Evolutionary conservation across 2,888 invertebrate genomes (phyloP), one percentile per base, ranked within the genome.

Genomic region (Catotricha subobsoleta): DNA sequence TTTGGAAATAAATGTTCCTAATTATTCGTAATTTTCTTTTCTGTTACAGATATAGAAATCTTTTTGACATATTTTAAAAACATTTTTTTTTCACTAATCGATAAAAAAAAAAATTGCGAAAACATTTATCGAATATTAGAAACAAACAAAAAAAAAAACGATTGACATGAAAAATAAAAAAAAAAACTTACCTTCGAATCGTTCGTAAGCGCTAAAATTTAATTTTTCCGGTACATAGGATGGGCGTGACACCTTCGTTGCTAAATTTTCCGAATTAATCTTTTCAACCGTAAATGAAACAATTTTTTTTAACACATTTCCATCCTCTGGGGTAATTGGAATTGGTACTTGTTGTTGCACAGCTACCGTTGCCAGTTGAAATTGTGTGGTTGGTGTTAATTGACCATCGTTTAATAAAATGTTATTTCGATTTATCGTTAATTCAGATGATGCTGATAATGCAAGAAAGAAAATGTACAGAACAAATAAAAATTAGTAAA

Each of bases 191-290:
- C 90, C 90, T 79, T 91, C 88, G 66, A 91, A 91, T 64, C 87
- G 88, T 63, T 90, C 84, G 60, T 81, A 82, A 46, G 82, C 70
- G 54, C 79, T 76, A 62, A 84, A 84, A 66, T 87, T 80, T 51
- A 88, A 69, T 64, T 86, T 88, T 57, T 84, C 82, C 3, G 84
- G 83, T 44, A 86, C 78, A 57, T 78, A 80, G 59, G 77, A 78
- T 29, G 83, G 80, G 47, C 76, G 67, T 49, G 84, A 83, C 48
- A 46, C 43, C 46, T 42, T 41, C 19, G 27, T n/a, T 29, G 28
- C 19, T 19, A 12, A 34, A 30, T 38, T 43, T 20, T 37, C 43
- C 69, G 54, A 2, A 72, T 71, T 53, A 74, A 71, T 53, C 25
- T 76, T 74, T 52, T 80, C 82, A 50, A 81, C 67, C 39, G 82